These are phyloP conservation scores for Pachymerium ferrugineum DNA, from an alignment of 2,888 invertebrate species.

Conservation along the genomic window DNA sequence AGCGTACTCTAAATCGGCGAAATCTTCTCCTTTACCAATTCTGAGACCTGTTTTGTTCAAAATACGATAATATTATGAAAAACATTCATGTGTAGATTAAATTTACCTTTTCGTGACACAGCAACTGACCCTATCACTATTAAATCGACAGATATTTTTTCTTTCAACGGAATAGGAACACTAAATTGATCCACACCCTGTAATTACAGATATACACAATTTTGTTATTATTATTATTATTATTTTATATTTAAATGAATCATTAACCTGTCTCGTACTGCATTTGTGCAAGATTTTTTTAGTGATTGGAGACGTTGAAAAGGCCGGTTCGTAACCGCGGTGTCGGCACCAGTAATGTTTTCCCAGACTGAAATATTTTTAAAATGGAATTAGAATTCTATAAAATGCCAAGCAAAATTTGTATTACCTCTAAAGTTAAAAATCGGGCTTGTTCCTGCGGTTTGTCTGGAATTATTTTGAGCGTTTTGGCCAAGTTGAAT, in stretches of 20 bases:
- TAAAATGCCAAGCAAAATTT: not conserved
- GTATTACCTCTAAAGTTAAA: conserved; percentile 51
- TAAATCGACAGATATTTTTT: conserved; percentile 64
- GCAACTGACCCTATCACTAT: conserved; percentile 79
- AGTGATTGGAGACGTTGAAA: conserved; percentile 61
- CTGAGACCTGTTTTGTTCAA: conserved; percentile 58
- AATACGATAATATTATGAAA: not conserved
- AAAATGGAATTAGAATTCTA: not conserved
- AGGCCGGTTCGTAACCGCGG: conserved; percentile 67
- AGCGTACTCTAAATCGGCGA: conserved; percentile 77
- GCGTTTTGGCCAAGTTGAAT: conserved; percentile 64
- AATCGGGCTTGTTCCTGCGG: conserved; percentile 71
- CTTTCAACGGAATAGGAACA: conserved; percentile 63
- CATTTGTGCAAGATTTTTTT: conserved; percentile 52
- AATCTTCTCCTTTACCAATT: conserved; percentile 82
- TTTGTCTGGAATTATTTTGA: conserved; percentile 73
- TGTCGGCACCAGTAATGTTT: conserved; percentile 70
- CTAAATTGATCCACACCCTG: conserved; percentile 64
- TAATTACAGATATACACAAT: not conserved
- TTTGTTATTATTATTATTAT: not conserved
- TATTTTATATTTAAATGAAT: too few species aligned
- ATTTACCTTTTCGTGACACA: conserved; percentile 64
- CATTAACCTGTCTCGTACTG: not conserved
- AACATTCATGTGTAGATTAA: not conserved
- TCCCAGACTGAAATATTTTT: conserved; percentile 54